Evolutionary conservation across 2,113 vertebrate genomes (phyloP).

Genomic region (Vidua macroura): DNA sequence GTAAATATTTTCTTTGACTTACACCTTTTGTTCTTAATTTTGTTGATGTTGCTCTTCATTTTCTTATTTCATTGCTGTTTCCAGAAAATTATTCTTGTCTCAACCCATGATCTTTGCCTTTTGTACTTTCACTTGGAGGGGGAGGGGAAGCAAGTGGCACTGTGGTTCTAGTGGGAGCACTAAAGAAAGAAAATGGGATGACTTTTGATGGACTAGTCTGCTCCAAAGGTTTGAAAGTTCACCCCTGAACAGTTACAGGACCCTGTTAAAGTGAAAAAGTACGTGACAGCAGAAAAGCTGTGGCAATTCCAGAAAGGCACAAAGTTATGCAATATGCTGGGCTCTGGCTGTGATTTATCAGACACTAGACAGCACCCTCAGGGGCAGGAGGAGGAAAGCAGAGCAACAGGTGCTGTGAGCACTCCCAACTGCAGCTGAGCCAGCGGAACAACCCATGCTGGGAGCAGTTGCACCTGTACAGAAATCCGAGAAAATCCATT

Average conservation of each 20-base stretch:
- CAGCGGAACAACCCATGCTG: accelerated
- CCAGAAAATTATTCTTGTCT: background rate
- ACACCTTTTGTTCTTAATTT: background rate
- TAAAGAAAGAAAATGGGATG: background rate
- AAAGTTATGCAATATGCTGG: background rate
- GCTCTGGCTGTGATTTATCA: background rate
- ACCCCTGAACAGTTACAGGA: background rate
- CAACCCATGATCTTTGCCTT: background rate
- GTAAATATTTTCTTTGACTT: background rate
- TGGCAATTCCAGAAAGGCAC: background rate
- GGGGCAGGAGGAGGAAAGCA: background rate
- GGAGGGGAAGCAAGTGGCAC: background rate
- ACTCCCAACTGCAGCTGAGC: background rate
- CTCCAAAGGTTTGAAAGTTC: background rate
- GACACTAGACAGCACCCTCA: background rate
- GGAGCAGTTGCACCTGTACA: background rate
- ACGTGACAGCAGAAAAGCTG: background rate
- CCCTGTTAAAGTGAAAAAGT: background rate
- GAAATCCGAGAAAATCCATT: background rate
- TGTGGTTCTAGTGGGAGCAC: background rate
- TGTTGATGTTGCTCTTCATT: background rate
- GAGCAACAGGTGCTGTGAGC: background rate
- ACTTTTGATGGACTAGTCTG: background rate
- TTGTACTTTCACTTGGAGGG: background rate
- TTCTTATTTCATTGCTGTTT: background rate